Evolutionary conservation across 2,797 vertebrate genomes (phyloP).

Genomic region (Cichlasoma orientale): DNA sequence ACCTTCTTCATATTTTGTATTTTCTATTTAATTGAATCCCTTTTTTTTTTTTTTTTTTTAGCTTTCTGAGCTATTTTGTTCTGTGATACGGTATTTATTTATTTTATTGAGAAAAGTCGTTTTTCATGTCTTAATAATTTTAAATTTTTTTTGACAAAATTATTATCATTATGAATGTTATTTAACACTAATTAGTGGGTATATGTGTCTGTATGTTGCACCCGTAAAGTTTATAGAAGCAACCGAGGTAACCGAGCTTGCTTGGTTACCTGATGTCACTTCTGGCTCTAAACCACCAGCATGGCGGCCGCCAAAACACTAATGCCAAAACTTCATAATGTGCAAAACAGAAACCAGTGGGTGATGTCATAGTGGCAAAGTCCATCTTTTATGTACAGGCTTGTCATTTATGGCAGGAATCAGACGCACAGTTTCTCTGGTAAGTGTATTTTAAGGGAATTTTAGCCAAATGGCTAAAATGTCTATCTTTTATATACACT

Average conservation of each 20-base stretch:
- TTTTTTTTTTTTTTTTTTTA: background rate
- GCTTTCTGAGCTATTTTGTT: background rate
- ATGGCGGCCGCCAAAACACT: too few species aligned
- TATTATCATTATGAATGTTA: background rate
- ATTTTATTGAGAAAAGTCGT: background rate
- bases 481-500: background rate
- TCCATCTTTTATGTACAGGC: background rate
- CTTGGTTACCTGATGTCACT: too few species aligned
- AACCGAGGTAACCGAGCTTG: background rate
- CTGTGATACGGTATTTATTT: background rate
- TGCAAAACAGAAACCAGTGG: background rate
- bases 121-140: background rate
- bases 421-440: background rate
- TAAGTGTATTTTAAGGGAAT: too few species aligned
- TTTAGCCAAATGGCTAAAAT: background rate
- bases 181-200: background rate
- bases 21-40: background rate
- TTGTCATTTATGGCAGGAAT: background rate
- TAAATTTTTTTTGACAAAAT: too few species aligned
- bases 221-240: background rate
- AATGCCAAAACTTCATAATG: background rate
- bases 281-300: too few species aligned
- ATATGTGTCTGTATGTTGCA: background rate
- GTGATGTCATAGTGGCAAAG: background rate
- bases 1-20: too few species aligned